Evolutionary conservation across 1,140 invertebrate genomes (phyloP).

Genomic region (Nephila pilipes): DNA sequence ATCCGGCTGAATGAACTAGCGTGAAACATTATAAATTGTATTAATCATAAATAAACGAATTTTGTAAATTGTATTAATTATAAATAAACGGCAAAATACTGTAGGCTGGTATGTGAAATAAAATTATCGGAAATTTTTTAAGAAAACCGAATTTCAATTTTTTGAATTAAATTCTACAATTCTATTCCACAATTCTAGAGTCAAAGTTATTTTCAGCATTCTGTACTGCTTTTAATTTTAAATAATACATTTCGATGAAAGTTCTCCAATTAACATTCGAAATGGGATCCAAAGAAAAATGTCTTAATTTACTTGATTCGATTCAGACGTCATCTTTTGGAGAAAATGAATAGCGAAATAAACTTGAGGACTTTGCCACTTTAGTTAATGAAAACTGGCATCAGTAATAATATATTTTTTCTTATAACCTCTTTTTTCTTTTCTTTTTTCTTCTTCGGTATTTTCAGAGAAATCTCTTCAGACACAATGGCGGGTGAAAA

Average conservation of each 20-base stretch:
- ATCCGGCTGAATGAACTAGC: no score
- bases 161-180: no score
- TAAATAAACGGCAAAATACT: no score
- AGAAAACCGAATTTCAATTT: no score
- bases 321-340: not conserved
- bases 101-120: no score
- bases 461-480: not conserved
- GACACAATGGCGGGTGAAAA: conserved; percentile 67
- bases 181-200: no score
- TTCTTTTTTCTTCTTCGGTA: not conserved
- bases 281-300: not conserved
- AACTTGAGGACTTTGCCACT: conserved; percentile 48
- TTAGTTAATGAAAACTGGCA: conserved; percentile 70
- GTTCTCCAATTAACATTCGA: not conserved
- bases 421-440: not conserved
- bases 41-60: no score
- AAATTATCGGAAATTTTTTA: no score
- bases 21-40: no score
- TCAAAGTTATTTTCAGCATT: no score
- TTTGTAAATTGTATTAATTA: no score
- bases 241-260: not conserved
- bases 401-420: conserved; percentile 55
- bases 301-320: not conserved
- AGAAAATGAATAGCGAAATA: conserved; percentile 12
- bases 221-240: no score